Percentiles rank a stretch among this genome's conserved stretches.
phyloP scores from a whole-genome alignment of 2,888 invertebrate genomes.

The Gryllus longicercus region DNA sequence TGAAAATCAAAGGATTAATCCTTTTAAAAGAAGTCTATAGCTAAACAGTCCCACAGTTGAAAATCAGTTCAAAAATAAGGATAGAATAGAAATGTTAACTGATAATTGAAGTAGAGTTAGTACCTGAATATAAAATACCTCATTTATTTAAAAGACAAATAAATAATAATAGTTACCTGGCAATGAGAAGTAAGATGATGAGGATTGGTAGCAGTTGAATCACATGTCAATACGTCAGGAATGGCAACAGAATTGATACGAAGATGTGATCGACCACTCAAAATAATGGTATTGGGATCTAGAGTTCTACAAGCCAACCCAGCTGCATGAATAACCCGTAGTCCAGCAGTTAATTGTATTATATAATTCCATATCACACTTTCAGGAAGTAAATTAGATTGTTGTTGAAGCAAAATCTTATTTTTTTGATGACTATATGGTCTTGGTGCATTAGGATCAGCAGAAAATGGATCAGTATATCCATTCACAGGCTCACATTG shows the following conservation, averaged over 20 bases:
- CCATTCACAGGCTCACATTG: conserved; percentile 58
- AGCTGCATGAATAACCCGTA: conserved; percentile 82
- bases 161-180: conserved; percentile 48
- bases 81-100: no score
- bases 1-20: no score
- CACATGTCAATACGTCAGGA: conserved; percentile 74
- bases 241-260: conserved; percentile 78
- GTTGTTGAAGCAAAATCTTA: conserved; percentile 72
- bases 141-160: no score
- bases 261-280: conserved; percentile 69
- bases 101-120: no score
- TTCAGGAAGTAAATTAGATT: conserved; percentile 76
- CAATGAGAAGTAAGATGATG: conserved; percentile 66
- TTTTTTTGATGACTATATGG: conserved; percentile 82
- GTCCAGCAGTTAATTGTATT: conserved; percentile 90
- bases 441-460: conserved; percentile 74
- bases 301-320: conserved; percentile 76
- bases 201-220: conserved; percentile 65
- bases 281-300: conserved; percentile 88
- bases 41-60: no score
- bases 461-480: conserved; percentile 74
- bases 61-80: no score
- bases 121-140: no score
- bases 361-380: conserved; percentile 92
- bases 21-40: no score